A percentile compares a stretch with the other conserved stretches of the same genome.
These are phyloP conservation scores for Cheracebus regulus DNA, from an alignment of 2,797 vertebrate genomes.

Conservation along the genomic window DNA sequence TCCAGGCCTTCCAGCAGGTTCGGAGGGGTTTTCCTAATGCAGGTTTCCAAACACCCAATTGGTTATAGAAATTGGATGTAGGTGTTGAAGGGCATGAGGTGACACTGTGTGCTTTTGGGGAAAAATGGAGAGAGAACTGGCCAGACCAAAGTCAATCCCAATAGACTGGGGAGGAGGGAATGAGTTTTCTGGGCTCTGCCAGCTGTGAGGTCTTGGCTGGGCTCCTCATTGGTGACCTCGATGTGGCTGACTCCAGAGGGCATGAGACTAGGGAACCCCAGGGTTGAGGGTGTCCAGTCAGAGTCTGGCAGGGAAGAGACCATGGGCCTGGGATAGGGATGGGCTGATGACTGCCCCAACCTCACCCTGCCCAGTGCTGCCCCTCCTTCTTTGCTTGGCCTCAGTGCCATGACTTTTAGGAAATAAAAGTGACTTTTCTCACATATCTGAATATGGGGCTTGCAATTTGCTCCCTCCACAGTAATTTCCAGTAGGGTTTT, in stretches of 20 bases:
- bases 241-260: not conserved
- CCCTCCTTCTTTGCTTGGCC: rapidly evolving
- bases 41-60: rapidly evolving
- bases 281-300: rapidly evolving
- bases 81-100: rapidly evolving
- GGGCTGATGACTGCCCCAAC: rapidly evolving
- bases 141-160: rapidly evolving
- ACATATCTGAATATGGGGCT: not conserved
- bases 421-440: not conserved
- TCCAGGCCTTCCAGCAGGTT: not conserved
- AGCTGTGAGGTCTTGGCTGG: rapidly evolving
- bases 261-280: rapidly evolving
- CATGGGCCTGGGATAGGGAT: not conserved
- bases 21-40: rapidly evolving
- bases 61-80: not conserved
- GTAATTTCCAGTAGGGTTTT: not conserved
- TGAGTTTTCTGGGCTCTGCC: not conserved
- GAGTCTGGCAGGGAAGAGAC: not conserved
- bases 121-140: not conserved
- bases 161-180: too few species aligned
- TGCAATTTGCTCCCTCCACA: rapidly evolving
- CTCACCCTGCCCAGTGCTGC: rapidly evolving
- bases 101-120: not conserved
- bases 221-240: rapidly evolving
- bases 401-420: not conserved